A percentile compares a stretch with the other conserved stretches of the same genome.
These are phyloP conservation scores for Hirtodrosophila confusa DNA, from an alignment of 2,888 invertebrate genomes.

Conservation along the genomic window DNA sequence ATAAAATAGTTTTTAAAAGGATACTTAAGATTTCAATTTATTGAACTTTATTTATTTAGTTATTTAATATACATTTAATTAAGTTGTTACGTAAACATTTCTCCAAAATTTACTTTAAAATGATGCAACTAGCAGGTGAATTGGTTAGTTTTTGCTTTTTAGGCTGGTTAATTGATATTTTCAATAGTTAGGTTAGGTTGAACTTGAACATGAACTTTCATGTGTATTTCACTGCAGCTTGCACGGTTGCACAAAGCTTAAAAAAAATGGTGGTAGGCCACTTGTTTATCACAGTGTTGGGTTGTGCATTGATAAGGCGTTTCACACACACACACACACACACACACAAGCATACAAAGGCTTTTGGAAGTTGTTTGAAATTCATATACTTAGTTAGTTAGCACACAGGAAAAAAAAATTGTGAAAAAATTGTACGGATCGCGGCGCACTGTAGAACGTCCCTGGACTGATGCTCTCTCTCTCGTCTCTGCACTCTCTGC, in stretches of 20 bases:
- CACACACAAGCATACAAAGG: conserved; percentile 12
- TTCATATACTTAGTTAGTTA: background rate
- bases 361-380: background rate
- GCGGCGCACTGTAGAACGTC: conserved; percentile 3
- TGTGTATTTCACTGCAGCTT: conserved; percentile 26
- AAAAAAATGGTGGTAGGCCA: conserved; percentile 32
- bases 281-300: conserved; percentile 54
- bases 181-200: background rate
- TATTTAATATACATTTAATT: background rate
- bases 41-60: background rate
- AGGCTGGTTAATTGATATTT: conserved; percentile 5
- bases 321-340: conserved; percentile 10
- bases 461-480: background rate
- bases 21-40: background rate
- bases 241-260: conserved; percentile 14
- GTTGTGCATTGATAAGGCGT: conserved; percentile 43
- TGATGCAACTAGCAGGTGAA: conserved; percentile 5
- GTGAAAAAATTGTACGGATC: conserved; percentile 36
- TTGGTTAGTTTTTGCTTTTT: conserved; percentile 11
- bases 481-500: background rate
- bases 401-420: conserved; percentile 15
- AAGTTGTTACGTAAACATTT: too few relatives aligned
- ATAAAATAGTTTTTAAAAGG: too few relatives aligned
- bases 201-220: conserved; percentile 11
- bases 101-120: background rate